These are phyloP conservation scores for Drosophila pseudoobscura DNA, from an alignment of 1,140 invertebrate genomes.

Conservation along the genomic window DNA sequence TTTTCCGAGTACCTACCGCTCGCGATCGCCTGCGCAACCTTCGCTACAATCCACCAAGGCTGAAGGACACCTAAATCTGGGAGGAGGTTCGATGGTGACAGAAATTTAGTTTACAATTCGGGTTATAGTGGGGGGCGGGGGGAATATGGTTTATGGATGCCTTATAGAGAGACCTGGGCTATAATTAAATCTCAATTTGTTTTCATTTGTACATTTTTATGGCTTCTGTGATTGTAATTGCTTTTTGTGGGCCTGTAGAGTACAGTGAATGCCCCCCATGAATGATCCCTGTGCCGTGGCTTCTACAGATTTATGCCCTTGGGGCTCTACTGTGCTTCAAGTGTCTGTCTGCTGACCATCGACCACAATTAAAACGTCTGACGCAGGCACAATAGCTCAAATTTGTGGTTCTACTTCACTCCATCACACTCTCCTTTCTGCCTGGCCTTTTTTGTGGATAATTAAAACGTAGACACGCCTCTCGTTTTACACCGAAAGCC, in stretches of 20 bases:
- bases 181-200: too few relatives aligned
- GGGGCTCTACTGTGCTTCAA: neutral
- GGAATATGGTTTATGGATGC: too few relatives aligned
- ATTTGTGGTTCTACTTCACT: conserved; percentile 2
- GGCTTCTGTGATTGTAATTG: too few relatives aligned
- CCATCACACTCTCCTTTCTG: too few relatives aligned
- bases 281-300: neutral
- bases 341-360: neutral
- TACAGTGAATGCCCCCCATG: too few relatives aligned
- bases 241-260: too few relatives aligned
- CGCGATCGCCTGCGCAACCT: conserved; percentile 63
- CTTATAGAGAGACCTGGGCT: too few relatives aligned
- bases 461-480: conserved; percentile 52
- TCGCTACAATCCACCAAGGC: conserved; percentile 73
- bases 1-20: conserved; percentile 62
- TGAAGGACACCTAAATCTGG: conserved; percentile 64
- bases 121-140: neutral
- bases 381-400: conserved; percentile 21
- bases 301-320: neutral
- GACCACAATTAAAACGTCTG: conserved; percentile 30
- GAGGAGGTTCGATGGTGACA: conserved; percentile 54
- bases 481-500: conserved; percentile 32
- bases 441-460: conserved; percentile 16
- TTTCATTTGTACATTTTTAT: too few relatives aligned
- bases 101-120: conserved; percentile 43